These are phyloP conservation scores for Nephrotoma guestfalica DNA, from an alignment of 2,888 invertebrate species.

Conservation along the genomic window DNA sequence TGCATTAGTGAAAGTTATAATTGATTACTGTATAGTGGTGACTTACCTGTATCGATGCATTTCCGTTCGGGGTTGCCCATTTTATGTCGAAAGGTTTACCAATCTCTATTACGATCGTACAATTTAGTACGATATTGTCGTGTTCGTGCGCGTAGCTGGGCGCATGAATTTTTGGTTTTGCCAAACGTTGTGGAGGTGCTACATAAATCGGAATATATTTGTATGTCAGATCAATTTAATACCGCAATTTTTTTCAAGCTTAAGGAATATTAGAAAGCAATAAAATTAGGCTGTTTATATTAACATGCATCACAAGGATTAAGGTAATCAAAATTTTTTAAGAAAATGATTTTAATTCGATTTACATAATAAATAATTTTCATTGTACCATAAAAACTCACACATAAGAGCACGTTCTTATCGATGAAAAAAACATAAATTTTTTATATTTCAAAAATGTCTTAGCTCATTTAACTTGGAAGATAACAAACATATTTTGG, in stretches of 20 bases:
- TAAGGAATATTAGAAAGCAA: neutral
- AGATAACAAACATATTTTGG: neutral
- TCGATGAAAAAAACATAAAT: neutral
- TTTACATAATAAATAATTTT: no score
- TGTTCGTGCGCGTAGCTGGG: neutral
- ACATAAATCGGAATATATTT: neutral
- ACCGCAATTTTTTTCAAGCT: neutral
- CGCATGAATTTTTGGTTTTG: neutral
- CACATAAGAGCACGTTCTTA: neutral
- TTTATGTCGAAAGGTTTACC: neutral
- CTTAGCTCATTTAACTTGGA: neutral
- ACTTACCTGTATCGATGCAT: neutral
- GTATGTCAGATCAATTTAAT: neutral
- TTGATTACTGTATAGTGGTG: neutral
- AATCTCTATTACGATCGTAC: neutral
- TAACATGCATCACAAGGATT: neutral
- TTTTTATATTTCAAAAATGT: neutral
- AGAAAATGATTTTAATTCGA: neutral
- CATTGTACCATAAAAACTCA: neutral
- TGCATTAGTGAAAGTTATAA: neutral
- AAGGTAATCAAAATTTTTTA: neutral
- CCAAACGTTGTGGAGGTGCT: neutral
- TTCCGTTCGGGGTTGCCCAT: neutral
- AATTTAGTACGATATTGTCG: neutral
- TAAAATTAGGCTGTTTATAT: neutral